Conservation (phyloP, 2,797 vertebrate genomes). For the Danio kyathit region DNA sequence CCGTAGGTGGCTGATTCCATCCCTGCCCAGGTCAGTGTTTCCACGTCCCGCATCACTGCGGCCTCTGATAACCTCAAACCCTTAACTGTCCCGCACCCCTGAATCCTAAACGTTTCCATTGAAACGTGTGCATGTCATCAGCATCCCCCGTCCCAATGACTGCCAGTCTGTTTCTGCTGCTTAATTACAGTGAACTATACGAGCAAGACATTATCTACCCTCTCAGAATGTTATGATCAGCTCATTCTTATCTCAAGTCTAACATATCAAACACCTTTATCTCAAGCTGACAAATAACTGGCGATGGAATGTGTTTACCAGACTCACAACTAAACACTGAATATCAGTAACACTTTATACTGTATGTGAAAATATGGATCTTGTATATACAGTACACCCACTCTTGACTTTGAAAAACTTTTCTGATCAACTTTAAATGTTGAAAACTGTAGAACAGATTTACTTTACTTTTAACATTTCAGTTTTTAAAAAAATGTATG, state of each 20-base stretch:
- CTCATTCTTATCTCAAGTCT: no score
- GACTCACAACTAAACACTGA: no score
- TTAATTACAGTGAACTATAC: not conserved
- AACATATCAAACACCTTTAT: not conserved
- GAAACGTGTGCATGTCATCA: constrained; percentile 47
- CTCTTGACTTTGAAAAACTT: no score
- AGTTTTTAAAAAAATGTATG: not conserved
- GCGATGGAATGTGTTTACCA: not conserved
- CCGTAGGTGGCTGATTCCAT: constrained; percentile 84
- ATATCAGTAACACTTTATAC: not conserved
- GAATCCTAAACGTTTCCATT: not conserved
- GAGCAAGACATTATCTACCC: not conserved
- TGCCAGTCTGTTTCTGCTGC: constrained; percentile 61
- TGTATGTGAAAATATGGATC: no score
- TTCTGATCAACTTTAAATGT: not conserved
- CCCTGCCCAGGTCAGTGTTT: constrained; percentile 82
- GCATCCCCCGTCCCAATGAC: constrained; percentile 50
- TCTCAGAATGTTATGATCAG: not conserved
- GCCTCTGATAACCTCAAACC: constrained; percentile 55
- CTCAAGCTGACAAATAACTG: not conserved
- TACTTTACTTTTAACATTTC: not conserved
- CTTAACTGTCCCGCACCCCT: not conserved
- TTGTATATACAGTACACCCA: no score
- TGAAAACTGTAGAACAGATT: no score
- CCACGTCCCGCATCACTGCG: constrained; percentile 54